Percentiles rank a stretch among this genome's conserved stretches.
Evolutionary conservation across 2,113 vertebrate genomes (phyloP).

Genomic region (Ctenomys sociabilis): DNA sequence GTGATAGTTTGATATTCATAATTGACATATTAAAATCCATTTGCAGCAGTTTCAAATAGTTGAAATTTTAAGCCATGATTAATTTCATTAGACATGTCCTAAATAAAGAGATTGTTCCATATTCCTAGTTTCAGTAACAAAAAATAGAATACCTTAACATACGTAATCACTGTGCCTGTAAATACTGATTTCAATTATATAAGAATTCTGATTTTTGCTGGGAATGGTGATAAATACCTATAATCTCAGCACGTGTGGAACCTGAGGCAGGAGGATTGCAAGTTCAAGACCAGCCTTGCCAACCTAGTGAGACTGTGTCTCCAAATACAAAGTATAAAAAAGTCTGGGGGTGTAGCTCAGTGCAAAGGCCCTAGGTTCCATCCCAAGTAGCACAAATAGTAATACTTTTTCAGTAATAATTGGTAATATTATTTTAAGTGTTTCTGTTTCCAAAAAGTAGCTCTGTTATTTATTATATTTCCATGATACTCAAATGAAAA

Average conservation of each 20-base stretch:
- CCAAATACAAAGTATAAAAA: neutral
- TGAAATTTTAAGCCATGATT: neutral
- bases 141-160: constrained; percentile 26
- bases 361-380: neutral
- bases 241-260: neutral
- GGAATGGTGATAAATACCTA: neutral
- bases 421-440: neutral
- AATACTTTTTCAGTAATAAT: neutral
- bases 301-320: neutral
- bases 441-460: neutral
- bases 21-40: neutral
- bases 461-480: neutral
- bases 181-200: constrained; percentile 24
- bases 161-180: neutral
- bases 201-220: neutral
- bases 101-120: constrained; percentile 33
- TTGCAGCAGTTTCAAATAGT: neutral
- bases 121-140: constrained; percentile 59
- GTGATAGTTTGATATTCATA: neutral
- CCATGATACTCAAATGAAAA: neutral
- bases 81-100: constrained; percentile 15
- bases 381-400: neutral
- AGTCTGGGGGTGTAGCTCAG: neutral
- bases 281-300: neutral
- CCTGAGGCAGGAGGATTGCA: neutral